phyloP scores from a whole-genome alignment of 2,797 vertebrate genomes.

The Echeneis naucrates region DNA sequence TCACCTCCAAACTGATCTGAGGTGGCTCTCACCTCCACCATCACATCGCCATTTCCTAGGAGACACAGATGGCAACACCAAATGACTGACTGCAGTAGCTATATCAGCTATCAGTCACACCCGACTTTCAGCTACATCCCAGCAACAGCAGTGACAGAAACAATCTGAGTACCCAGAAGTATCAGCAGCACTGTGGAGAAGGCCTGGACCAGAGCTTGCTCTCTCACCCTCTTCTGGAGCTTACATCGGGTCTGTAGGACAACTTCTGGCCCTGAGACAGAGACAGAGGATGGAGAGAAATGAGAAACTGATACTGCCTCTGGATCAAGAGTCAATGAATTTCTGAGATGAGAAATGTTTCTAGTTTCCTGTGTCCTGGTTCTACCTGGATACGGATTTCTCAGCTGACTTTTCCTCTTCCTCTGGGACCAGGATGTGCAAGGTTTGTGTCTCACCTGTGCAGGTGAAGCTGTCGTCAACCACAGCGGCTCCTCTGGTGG shows the following conservation, averaged over 20 bases:
- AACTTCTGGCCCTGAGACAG: constrained; percentile 50
- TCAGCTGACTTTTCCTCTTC: too few species aligned
- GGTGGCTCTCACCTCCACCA: constrained; percentile 64
- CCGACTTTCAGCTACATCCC: too few species aligned
- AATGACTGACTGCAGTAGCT: too few species aligned
- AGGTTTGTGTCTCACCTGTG: constrained; percentile 45
- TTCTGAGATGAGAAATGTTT: too few species aligned
- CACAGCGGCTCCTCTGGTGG: constrained; percentile 81
- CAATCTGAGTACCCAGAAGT: constrained; percentile 54
- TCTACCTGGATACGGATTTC: too few species aligned
- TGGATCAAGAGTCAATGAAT: too few species aligned
- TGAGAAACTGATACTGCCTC: too few species aligned
- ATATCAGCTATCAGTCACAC: too few species aligned
- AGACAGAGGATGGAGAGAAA: too few species aligned
- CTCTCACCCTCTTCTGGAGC: constrained; percentile 60
- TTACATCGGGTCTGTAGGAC: constrained; percentile 43
- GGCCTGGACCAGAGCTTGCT: constrained; percentile 73
- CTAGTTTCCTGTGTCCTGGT: too few species aligned
- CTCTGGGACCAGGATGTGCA: too few species aligned
- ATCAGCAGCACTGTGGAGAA: constrained; percentile 72
- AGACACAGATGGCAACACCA: background rate
- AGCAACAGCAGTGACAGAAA: constrained; percentile 6
- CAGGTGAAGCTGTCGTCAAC: constrained; percentile 71
- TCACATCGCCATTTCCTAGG: constrained; percentile 58
- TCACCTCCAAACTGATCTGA: constrained; percentile 39